Conservation (phyloP, 2,113 vertebrate genomes). For the Bufo bufo region DNA sequence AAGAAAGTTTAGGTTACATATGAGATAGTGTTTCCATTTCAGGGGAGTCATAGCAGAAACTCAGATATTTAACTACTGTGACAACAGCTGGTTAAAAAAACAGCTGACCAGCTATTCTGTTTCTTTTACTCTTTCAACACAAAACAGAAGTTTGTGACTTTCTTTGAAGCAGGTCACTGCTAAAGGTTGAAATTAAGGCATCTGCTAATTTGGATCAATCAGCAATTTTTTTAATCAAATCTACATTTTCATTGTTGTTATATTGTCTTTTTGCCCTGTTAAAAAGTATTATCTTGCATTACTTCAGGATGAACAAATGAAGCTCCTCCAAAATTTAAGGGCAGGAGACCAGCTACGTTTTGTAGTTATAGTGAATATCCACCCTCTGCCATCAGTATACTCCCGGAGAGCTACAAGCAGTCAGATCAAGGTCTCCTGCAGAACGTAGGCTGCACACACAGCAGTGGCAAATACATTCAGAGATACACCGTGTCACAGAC, state of each 20-base stretch:
- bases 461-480: too few species aligned
- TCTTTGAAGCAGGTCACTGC: constrained; percentile 8
- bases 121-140: constrained; percentile 38
- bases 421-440: too few species aligned
- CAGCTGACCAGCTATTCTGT: constrained; percentile 19
- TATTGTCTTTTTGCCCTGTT: background rate
- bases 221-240: background rate
- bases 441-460: too few species aligned
- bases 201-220: constrained; percentile 37
- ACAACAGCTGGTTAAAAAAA: background rate
- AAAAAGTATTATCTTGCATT: background rate
- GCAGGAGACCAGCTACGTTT: too few species aligned
- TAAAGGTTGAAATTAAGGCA: constrained; percentile 12
- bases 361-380: too few species aligned
- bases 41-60: background rate
- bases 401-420: too few species aligned
- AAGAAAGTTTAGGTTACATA: background rate
- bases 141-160: constrained; percentile 27
- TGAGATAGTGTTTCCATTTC: constrained; percentile 11
- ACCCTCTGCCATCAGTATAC: too few species aligned
- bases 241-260: background rate
- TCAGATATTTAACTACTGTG: background rate
- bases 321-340: background rate
- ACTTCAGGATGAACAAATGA: background rate
- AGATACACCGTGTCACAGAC: too few species aligned